These are phyloP conservation scores for Astatoreochromis straeleni DNA, from an alignment of 2,113 vertebrate species.

Conservation along the genomic window DNA sequence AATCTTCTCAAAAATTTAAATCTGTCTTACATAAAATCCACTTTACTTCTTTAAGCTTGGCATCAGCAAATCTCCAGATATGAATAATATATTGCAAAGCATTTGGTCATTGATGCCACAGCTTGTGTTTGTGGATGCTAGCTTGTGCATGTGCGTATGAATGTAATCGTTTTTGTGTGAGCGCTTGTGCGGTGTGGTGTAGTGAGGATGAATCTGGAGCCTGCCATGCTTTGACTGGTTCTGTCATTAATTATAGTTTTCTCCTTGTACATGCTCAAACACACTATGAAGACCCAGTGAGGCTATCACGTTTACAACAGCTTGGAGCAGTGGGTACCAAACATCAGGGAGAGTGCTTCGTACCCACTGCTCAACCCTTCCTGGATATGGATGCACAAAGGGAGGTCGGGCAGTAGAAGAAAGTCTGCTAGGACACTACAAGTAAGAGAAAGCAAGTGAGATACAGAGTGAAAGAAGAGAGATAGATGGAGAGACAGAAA, in stretches of 20 bases:
- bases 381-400: background rate
- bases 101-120: background rate
- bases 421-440: background rate
- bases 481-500: background rate
- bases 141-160: background rate
- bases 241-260: conserved; percentile 39
- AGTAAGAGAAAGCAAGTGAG: background rate
- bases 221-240: conserved; percentile 16
- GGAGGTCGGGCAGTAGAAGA: background rate
- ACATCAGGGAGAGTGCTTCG: background rate
- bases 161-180: background rate
- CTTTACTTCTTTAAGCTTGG: background rate
- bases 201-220: conserved; percentile 5
- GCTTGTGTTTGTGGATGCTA: background rate
- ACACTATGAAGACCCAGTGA: background rate
- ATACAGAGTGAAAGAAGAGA: background rate
- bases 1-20: background rate
- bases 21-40: background rate
- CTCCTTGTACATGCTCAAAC: background rate
- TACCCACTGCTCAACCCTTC: conserved; percentile 23
- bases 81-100: conserved; percentile 24
- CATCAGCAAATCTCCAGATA: background rate
- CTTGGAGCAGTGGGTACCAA: conserved; percentile 22
- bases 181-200: background rate
- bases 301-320: conserved; percentile 23